A percentile compares a stretch with the other conserved stretches of the same genome.
Evolutionary conservation across 2,888 invertebrate genomes (phyloP).

Genomic region (Rhagium mordax): DNA sequence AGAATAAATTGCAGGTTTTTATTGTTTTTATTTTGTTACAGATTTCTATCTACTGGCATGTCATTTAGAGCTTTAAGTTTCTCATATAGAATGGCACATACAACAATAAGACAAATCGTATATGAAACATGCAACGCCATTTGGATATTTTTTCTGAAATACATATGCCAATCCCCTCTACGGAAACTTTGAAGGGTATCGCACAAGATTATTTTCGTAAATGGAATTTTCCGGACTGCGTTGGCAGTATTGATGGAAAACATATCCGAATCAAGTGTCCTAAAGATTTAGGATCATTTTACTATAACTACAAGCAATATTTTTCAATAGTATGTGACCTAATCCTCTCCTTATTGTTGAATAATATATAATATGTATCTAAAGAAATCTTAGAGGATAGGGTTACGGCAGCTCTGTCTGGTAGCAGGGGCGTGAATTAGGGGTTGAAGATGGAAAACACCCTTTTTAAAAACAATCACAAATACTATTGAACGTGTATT

Average conservation of each 20-base stretch:
- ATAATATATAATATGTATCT: too few relatives aligned
- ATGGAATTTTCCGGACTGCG: slow-evolving; percentile 4
- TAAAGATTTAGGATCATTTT: not conserved
- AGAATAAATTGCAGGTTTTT: slow-evolving; percentile 1
- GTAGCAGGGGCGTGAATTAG: too few relatives aligned
- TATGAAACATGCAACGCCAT: not conserved
- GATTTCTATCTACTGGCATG: slow-evolving; percentile 7
- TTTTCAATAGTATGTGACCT: too few relatives aligned
- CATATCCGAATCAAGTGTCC: not conserved
- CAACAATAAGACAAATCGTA: not conserved
- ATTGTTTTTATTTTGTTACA: slow-evolving; percentile 1
- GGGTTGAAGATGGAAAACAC: too few relatives aligned
- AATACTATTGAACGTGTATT: too few relatives aligned
- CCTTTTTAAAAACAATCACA: too few relatives aligned
- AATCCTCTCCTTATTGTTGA: not conserved
- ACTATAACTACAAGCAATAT: not conserved
- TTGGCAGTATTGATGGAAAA: not conserved
- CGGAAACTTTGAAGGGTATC: not conserved
- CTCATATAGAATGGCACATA: not conserved
- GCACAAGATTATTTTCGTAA: not conserved
- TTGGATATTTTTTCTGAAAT: not conserved
- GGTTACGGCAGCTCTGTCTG: too few relatives aligned
- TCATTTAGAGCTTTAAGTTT: not conserved
- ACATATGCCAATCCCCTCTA: not conserved
- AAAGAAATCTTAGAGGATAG: too few relatives aligned